Evolutionary conservation across 2,888 invertebrate species (phyloP).

Genomic region (Tetranychus truncatus): DNA sequence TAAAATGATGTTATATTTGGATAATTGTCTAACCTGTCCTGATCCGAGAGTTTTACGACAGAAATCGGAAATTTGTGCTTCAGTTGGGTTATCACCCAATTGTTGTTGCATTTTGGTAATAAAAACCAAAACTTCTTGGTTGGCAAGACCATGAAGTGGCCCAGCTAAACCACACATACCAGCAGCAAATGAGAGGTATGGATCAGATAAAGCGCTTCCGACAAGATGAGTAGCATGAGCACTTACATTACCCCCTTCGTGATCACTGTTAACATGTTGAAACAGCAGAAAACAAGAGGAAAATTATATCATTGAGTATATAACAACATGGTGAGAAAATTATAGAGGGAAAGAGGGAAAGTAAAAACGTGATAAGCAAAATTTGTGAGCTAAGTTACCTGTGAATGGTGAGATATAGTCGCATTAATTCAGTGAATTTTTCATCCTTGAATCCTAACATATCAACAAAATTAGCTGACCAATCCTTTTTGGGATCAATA

Average conservation of each 20-base stretch:
- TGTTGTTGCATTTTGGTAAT: slow-evolving; percentile 68
- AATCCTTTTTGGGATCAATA: slow-evolving; percentile 72
- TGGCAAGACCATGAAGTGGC: slow-evolving; percentile 84
- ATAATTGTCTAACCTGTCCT: slow-evolving; percentile 44
- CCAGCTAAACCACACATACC: slow-evolving; percentile 86
- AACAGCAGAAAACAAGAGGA: neutral
- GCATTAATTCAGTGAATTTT: slow-evolving; percentile 68
- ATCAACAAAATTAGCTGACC: slow-evolving; percentile 72
- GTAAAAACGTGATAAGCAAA: neutral
- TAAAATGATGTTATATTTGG: neutral
- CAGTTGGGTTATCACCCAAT: slow-evolving; percentile 57
- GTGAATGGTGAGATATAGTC: slow-evolving; percentile 81
- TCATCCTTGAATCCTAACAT: slow-evolving; percentile 71
- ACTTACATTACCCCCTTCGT: slow-evolving; percentile 89
- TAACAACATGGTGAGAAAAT: slow-evolving; percentile 26
- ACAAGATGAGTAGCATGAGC: slow-evolving; percentile 86
- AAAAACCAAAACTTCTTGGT: slow-evolving; percentile 85
- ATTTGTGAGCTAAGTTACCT: slow-evolving; percentile 35
- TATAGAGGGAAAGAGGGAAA: slow-evolving; percentile 14
- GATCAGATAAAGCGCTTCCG: slow-evolving; percentile 79
- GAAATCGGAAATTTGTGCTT: slow-evolving; percentile 82
- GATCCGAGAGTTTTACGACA: slow-evolving; percentile 86
- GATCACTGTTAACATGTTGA: slow-evolving; percentile 47
- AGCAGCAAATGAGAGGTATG: slow-evolving; percentile 75
- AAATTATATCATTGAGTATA: slow-evolving; percentile 9